Conservation (phyloP, 2,888 invertebrate species). For the Scelioninae gen. 1 region DNA sequence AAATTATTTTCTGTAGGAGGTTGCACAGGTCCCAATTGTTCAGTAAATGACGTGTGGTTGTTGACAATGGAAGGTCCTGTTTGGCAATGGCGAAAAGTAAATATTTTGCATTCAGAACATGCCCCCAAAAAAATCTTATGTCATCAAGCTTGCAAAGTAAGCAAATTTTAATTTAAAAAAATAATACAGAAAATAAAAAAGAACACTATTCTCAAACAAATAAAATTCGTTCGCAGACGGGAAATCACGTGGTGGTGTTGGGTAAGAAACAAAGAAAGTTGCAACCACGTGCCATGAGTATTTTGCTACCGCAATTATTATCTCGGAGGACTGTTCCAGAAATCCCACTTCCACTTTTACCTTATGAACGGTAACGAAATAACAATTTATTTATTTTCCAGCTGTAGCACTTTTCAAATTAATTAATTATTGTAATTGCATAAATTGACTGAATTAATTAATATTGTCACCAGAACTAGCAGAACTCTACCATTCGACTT, state of each 20-base stretch:
- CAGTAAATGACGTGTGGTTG: constrained; percentile 96
- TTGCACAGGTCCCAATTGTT: constrained; percentile 93
- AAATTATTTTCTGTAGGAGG: constrained; percentile 87
- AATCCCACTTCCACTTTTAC: constrained; percentile 56
- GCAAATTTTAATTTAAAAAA: too few relatives aligned
- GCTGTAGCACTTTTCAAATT: constrained; percentile 14
- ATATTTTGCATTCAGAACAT: constrained; percentile 90
- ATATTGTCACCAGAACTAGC: constrained; percentile 84
- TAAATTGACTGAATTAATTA: too few relatives aligned
- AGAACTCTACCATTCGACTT: constrained; percentile 86
- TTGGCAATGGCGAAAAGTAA: constrained; percentile 91
- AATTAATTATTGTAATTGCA: too few relatives aligned
- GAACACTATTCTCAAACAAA: neutral
- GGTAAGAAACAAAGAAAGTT: constrained; percentile 81
- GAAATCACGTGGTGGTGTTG: constrained; percentile 90
- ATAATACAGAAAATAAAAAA: too few relatives aligned
- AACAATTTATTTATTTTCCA: neutral
- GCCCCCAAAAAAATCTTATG: constrained; percentile 96
- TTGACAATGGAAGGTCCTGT: constrained; percentile 89
- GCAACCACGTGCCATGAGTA: constrained; percentile 79
- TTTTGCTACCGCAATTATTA: constrained; percentile 76
- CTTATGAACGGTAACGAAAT: constrained; percentile 75
- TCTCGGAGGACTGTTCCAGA: constrained; percentile 74
- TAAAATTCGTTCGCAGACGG: constrained; percentile 84
- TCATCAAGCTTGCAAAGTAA: constrained; percentile 94